A percentile compares a stretch with the other conserved stretches of the same genome.
These are phyloP conservation scores for Meiosimyza decipiens DNA, from an alignment of 2,888 invertebrate genomes.

Conservation along the genomic window DNA sequence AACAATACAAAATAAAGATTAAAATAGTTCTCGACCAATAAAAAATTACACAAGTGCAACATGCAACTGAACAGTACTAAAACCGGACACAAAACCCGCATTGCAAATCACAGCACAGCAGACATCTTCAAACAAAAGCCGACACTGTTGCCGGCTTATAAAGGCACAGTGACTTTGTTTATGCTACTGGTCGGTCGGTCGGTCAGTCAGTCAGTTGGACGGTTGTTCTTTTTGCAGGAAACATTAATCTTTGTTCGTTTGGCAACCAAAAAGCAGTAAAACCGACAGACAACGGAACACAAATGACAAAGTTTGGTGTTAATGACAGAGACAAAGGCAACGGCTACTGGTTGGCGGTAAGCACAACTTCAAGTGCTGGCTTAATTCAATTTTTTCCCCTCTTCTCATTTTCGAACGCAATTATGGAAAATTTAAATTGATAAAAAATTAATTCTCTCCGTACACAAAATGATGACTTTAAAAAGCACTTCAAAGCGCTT, in stretches of 20 bases:
- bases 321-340: constrained; percentile 1
- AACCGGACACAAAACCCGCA: constrained; percentile 6
- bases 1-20: background rate
- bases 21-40: constrained; percentile 4
- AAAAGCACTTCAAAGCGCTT: too few species aligned
- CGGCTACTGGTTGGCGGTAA: background rate
- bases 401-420: background rate
- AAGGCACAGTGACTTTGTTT: too few species aligned
- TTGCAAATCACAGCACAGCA: constrained; percentile 7
- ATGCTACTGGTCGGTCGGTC: too few species aligned
- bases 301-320: constrained; percentile 12
- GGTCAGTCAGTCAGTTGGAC: background rate
- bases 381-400: too few species aligned
- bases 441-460: too few species aligned
- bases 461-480: too few species aligned
- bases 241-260: constrained; percentile 10
- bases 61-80: background rate
- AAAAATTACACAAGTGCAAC: background rate
- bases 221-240: background rate
- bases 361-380: too few species aligned
- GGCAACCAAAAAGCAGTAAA: too few species aligned
- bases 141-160: too few species aligned
- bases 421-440: constrained; percentile 11
- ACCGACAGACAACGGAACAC: background rate
- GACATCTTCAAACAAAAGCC: background rate